Percentiles rank a stretch among this genome's conserved stretches.
phyloP scores from a whole-genome alignment of 2,888 invertebrate genomes.

The Ichneumon xanthorius region DNA sequence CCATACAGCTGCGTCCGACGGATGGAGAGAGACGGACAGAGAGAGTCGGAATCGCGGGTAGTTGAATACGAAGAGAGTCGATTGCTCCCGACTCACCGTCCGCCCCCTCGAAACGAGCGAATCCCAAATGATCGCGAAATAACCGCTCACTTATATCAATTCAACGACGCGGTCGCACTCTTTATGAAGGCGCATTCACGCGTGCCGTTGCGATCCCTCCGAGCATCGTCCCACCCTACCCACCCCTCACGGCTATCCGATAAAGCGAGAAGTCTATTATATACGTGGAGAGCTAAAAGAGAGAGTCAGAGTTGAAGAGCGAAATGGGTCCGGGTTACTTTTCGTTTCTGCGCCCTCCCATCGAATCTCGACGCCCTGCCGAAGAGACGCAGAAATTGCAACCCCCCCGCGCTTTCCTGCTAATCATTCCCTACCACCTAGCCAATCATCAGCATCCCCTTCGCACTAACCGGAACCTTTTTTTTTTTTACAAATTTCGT shows the following conservation, averaged over 20 bases:
- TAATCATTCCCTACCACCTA: neutral
- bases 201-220: slow-evolving; percentile 74
- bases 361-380: neutral
- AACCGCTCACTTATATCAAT: slow-evolving; percentile 85
- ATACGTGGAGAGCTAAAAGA: neutral
- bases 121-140: slow-evolving; percentile 84
- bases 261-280: slow-evolving; percentile 17
- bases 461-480: no score
- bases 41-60: neutral
- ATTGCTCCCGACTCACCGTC: neutral
- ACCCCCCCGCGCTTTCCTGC: neutral
- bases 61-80: slow-evolving; percentile 30
- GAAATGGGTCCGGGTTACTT: slow-evolving; percentile 4
- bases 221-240: slow-evolving; percentile 54
- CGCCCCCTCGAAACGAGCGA: slow-evolving; percentile 70
- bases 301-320: slow-evolving; percentile 22
- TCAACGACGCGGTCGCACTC: slow-evolving; percentile 77
- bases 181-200: slow-evolving; percentile 84
- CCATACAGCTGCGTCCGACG: slow-evolving; percentile 7
- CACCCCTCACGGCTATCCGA: neutral
- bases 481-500: no score
- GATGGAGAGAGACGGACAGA: slow-evolving; percentile 9
- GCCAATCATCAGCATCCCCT: neutral
- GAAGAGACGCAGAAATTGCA: neutral
- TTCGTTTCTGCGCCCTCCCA: slow-evolving; percentile 6